Base-by-base conservation (phyloP, 2,113 vertebrate genomes). In the Tiliqua scincoides region DNA sequence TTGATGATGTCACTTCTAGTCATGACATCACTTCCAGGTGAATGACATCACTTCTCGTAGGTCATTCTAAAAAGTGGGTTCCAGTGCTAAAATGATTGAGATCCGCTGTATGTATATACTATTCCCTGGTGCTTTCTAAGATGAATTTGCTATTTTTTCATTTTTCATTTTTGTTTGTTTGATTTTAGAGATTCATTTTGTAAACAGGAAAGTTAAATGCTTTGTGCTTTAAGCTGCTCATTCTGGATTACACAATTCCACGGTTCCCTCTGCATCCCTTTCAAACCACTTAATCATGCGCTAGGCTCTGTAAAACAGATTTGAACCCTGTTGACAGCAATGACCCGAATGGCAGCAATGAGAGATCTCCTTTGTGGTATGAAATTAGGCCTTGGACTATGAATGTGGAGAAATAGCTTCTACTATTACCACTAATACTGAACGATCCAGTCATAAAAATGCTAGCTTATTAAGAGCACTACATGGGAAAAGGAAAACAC, bases 331-430 rank as follows among this genome's bases (percentile, higher is more conserved):
- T 2, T 32, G 21, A n/a, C n/a, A 14, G 52, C 6, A n/a, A n/a
- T n/a, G n/a, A n/a, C n/a, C n/a, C n/a, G 15, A 85, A 84, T 57
- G 84, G 9, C 35, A 83, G 32, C 37, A 57, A 65, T 79, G 54
- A 52, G 61, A 72, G 18, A 82, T 25, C 1, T 6, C 61, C 76
- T 61, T 35, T 14, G 77, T 2, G 35, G 3, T 62, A 37, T 37
- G 32, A 79, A 62, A 79, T 62, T 40, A 79, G 32, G 37, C 1
- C 59, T 27, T 15, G 57, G 35, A 35, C 77, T 61, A 23, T 0
- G 21, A 61, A 25, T 23, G n/a, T 30, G 32, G 84, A 77, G 11
- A 83, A 87, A 4, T 2, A 1, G 65, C n/a, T 84, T 79, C 2
- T 9, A 15, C 0, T 74, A 63, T 43, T 4, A 17, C 1, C 1